Percentiles rank a stretch among this genome's conserved stretches.
Conservation (phyloP, 30 jellyfish, hydroid and myxozoan species). For the Hydractinia symbiolongicarpus region DNA sequence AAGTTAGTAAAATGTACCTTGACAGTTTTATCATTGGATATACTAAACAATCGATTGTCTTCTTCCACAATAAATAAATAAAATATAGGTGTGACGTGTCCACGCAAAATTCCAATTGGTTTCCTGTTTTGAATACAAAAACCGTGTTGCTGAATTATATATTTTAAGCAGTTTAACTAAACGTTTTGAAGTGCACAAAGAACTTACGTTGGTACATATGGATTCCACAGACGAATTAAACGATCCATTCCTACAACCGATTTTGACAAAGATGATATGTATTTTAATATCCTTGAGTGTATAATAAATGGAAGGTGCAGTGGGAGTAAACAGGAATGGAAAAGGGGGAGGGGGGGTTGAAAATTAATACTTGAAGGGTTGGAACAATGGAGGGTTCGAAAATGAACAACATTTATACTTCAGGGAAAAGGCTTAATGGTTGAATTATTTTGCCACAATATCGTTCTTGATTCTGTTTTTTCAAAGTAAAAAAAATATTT, state of each 20-base stretch:
- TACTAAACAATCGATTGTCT: constrained; percentile 75
- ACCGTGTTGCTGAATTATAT: not conserved
- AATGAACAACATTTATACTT: too few relatives aligned
- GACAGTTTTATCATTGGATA: constrained; percentile 84
- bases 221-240: constrained; percentile 85
- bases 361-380: too few relatives aligned
- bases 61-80: constrained; percentile 72
- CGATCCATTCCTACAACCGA: constrained; percentile 74
- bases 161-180: too few relatives aligned
- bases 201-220: constrained; percentile 90
- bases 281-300: too few relatives aligned
- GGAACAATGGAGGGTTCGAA: too few relatives aligned
- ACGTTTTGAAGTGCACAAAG: not conserved
- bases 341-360: too few relatives aligned
- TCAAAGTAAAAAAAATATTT: too few relatives aligned
- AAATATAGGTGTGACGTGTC: constrained; percentile 88
- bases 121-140: constrained; percentile 39
- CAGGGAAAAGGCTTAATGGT: too few relatives aligned
- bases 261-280: not conserved
- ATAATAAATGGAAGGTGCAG: too few relatives aligned
- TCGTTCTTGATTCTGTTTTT: too few relatives aligned
- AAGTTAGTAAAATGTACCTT: constrained; percentile 53
- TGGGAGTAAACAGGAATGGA: too few relatives aligned
- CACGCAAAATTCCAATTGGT: constrained; percentile 93
- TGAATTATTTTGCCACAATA: too few relatives aligned